phyloP scores from a whole-genome alignment of 2,113 vertebrate species.

The Coturnix japonica region DNA sequence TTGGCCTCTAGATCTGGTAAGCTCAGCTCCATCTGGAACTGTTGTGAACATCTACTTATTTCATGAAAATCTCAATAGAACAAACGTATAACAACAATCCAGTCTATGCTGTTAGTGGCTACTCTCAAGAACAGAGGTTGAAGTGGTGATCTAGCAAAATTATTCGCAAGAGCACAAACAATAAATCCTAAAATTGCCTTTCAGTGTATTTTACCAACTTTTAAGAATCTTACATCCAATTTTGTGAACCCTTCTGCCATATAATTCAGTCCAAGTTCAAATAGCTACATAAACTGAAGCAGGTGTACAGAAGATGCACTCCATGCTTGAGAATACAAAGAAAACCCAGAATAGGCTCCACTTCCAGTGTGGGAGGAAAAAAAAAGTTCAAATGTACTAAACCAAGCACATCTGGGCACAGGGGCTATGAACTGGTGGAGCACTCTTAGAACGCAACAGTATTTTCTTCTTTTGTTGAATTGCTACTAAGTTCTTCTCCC shows the following conservation, averaged over 20 bases:
- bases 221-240: conserved; percentile 19
- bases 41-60: background rate
- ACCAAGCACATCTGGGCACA: conserved; percentile 46
- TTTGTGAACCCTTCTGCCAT: conserved; percentile 4
- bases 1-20: background rate
- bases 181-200: conserved; percentile 6
- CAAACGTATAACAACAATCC: background rate
- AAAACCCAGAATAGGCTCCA: conserved; percentile 21
- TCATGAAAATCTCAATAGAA: background rate
- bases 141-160: conserved; percentile 33
- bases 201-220: conserved; percentile 26
- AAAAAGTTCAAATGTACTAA: conserved; percentile 35
- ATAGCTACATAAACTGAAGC: conserved; percentile 43
- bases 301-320: background rate
- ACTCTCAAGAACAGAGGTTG: background rate
- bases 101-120: background rate
- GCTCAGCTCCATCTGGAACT: conserved; percentile 3
- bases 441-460: conserved; percentile 26
- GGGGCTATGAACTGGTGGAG: conserved; percentile 42
- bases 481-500: conserved; percentile 13
- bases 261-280: conserved; percentile 6
- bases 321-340: conserved; percentile 55
- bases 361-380: background rate
- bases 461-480: conserved; percentile 12
- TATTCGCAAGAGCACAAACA: background rate